Base-by-base conservation (phyloP, 2,113 vertebrate species). In the Paracanthobrama guichenoti region DNA sequence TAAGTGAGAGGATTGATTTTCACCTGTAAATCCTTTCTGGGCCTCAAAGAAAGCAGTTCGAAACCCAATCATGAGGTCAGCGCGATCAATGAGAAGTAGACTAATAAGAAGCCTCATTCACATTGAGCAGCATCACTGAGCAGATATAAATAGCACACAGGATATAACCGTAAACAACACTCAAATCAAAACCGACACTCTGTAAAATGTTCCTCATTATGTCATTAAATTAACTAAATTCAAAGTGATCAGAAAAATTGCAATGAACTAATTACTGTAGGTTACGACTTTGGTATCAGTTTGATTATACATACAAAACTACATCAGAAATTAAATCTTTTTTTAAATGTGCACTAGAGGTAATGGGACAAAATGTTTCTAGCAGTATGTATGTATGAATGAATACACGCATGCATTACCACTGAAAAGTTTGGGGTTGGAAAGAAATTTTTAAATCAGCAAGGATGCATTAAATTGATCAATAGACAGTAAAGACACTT, bases 1-100 rank as follows among this genome's bases (percentile, higher is more conserved):
- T 92, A 92, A 94, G 92, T 87, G 31, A 44, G 83, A 39, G 44
- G 88, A 93, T 93, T 93, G 92, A 94, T 94, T 93, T 93, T 88
- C 59, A 84, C 85, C 88, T 87, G 90, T 92, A 93, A 91, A 92
- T 93, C 90, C n/a, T 86, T 89, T 81, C 69, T 10, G 71, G 83
- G 84, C 69, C 80, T 73, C 57, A 79, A 60, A 87, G 88, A 91
- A 81, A 67, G 35, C 85, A 82, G 85, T 80, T 87, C 83, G 80
- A 87, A 77, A 87, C 87, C 72, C 55, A 31, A 74, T 48, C 92
- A 93, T 90, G 91, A 91, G 90, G 90, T 92, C 88, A 90, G 90
- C 85, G 73, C 81, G 80, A 92, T 93, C 91, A 89, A 93, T 93
- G 87, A 81, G 78, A 75, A 85, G 85, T 89, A 92, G 86, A 87